phyloP scores from a whole-genome alignment of 2,888 invertebrate species.

The Callosobruchus maculatus region DNA sequence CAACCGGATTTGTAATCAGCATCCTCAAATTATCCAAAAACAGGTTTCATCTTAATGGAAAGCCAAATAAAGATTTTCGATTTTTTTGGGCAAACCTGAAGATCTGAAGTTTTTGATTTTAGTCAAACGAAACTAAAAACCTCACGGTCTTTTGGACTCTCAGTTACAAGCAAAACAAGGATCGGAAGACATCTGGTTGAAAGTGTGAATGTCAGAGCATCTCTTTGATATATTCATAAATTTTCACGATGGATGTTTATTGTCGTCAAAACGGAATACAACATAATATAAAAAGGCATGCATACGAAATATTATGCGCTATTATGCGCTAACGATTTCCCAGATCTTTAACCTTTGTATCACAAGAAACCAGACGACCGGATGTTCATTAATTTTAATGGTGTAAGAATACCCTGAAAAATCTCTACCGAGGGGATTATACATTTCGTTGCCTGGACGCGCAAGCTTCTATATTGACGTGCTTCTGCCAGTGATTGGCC shows the following conservation, averaged over 20 bases:
- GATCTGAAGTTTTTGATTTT: too few relatives aligned
- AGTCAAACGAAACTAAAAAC: too few relatives aligned
- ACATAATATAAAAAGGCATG: not conserved
- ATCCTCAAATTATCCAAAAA: too few relatives aligned
- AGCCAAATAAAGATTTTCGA: too few relatives aligned
- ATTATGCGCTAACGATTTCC: not conserved
- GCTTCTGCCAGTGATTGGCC: too few relatives aligned
- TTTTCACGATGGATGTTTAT: not conserved
- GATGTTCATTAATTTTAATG: not conserved
- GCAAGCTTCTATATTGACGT: too few relatives aligned
- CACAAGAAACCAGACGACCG: not conserved
- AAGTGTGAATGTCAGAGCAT: not conserved
- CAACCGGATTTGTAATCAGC: too few relatives aligned
- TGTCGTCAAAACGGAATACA: not conserved
- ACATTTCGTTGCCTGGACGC: not conserved
- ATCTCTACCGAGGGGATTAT: not conserved
- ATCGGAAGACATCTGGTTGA: not conserved
- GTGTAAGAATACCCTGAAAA: not conserved
- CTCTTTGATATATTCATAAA: not conserved
- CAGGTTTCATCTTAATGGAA: too few relatives aligned
- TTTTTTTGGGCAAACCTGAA: too few relatives aligned
- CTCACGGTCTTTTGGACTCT: too few relatives aligned
- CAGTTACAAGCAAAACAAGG: too few relatives aligned
- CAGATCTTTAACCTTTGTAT: not conserved
- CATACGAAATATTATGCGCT: not conserved